A percentile compares a stretch with the other conserved stretches of the same genome.
Evolutionary conservation across 1,140 invertebrate genomes (phyloP).

Genomic region (Mercenaria mercenaria): DNA sequence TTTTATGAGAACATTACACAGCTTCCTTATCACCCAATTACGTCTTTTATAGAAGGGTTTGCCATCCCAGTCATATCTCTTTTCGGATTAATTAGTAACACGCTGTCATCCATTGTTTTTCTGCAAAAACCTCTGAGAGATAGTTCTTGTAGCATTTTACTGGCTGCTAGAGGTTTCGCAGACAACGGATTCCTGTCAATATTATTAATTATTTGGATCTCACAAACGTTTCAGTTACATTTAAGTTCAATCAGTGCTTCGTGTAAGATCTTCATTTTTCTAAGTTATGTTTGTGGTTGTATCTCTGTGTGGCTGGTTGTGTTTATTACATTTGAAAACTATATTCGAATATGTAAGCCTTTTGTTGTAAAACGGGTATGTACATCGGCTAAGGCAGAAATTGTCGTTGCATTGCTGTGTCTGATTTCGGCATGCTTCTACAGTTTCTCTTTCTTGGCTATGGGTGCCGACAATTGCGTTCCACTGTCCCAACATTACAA

Average conservation of each 20-base stretch:
- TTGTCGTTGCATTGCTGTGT: conserved; percentile 69
- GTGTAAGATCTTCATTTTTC: conserved; percentile 82
- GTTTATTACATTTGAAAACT: conserved; percentile 79
- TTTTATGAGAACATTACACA: no score
- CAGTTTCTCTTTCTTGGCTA: no score
- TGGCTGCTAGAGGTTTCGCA: conserved; percentile 73
- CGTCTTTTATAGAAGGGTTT: conserved; percentile 41
- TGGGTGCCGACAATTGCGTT: no score
- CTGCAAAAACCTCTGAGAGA: conserved; percentile 67
- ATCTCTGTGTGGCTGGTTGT: conserved; percentile 83
- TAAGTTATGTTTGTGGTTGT: conserved; percentile 83
- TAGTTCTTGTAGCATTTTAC: conserved; percentile 77
- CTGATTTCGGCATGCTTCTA: conserved; percentile 73
- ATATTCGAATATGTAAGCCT: conserved; percentile 82
- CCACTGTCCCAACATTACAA: conserved; percentile 63
- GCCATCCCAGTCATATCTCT: conserved; percentile 70
- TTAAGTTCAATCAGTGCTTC: conserved; percentile 74
- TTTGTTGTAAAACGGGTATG: conserved; percentile 78
- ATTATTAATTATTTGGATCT: conserved; percentile 86
- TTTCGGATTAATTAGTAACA: conserved; percentile 75
- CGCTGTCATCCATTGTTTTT: conserved; percentile 70
- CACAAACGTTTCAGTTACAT: conserved; percentile 85
- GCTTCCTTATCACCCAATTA: conserved; percentile 15
- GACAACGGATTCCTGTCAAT: no score
- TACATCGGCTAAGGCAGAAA: conserved; percentile 76